Base-by-base conservation (phyloP, 2,797 vertebrate species). In the Heliangelus exortis region DNA sequence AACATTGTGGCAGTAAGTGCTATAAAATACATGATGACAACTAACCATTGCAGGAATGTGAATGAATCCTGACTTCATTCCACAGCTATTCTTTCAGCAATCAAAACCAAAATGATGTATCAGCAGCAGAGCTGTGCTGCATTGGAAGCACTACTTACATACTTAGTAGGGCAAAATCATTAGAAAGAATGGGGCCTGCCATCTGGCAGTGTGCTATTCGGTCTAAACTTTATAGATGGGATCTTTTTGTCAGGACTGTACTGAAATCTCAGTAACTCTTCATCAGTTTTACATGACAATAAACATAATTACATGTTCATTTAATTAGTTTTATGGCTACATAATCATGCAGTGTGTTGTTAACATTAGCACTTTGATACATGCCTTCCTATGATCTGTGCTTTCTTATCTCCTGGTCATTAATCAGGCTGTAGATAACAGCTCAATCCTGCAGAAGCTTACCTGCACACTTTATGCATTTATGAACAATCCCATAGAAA, bases 61-160 rank as follows among this genome's bases (percentile, higher is more conserved):
- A 76, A 28, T 39, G 66, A 77, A 69, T 94, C 21, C 43, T 85
- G 23, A 43, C 87, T 94, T 41, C 63, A 80, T 93, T 90, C 43
- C 55, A 31, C 66, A 75, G 62, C 77, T 61, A 63, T 81, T 94
- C 79, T 92, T 92, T 87, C 69, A 96, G 86, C 81, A 91, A 72
- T 95, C 89, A 88, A 65, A 95, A 90, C 25, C 29, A 94, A 96
- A 96, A 90, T 74, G 59, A 81, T 93, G 12, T 67, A 68, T 94
- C 82, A 87, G 61, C 87, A 92, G 58, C 78, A 93, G 68, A 84
- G 36, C 77, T 55, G 72, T 71, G 81, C 76, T 82, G 75, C 63
- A 96, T n/a, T 92, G 80, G 80, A 89, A 94, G 72, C 68, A 77
- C 43, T 80, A 7, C 68, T 73, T 81, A 33, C 81, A 81, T 74